Conservation (phyloP, 2,888 invertebrate genomes). For the Orchesellides sinensis region DNA sequence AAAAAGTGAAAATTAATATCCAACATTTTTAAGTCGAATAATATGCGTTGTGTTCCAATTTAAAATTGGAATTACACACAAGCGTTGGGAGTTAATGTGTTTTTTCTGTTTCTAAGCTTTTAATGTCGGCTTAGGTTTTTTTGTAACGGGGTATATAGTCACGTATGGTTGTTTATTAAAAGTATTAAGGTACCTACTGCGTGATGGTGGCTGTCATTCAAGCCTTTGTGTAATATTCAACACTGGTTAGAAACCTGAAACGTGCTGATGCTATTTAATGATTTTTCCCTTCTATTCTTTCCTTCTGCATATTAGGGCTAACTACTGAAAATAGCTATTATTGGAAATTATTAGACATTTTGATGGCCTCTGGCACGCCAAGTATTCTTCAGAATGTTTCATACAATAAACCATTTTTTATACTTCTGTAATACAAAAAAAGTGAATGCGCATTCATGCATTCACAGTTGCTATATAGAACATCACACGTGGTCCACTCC, state of each 20-base stretch:
- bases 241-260: constrained; percentile 29
- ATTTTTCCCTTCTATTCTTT: constrained; percentile 2
- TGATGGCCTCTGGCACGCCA: constrained; percentile 58
- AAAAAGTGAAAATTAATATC: too few relatives aligned
- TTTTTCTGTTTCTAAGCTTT: too few relatives aligned
- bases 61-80: too few relatives aligned
- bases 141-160: too few relatives aligned
- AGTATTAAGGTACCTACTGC: constrained; percentile 15
- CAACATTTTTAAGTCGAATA: too few relatives aligned
- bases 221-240: constrained; percentile 48
- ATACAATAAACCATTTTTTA: neutral
- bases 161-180: constrained; percentile 7
- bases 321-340: constrained; percentile 40
- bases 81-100: too few relatives aligned
- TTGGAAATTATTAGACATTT: constrained; percentile 55
- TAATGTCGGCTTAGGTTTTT: too few relatives aligned
- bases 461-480: too few relatives aligned
- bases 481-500: too few relatives aligned
- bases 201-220: constrained; percentile 45
- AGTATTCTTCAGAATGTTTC: constrained; percentile 35
- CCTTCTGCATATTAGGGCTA: constrained; percentile 31
- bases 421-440: constrained; percentile 1
- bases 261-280: neutral
- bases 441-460: neutral
- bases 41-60: too few relatives aligned